Evolutionary conservation across 2,797 vertebrate genomes (phyloP).

Genomic region (Peromyscus eremicus): DNA sequence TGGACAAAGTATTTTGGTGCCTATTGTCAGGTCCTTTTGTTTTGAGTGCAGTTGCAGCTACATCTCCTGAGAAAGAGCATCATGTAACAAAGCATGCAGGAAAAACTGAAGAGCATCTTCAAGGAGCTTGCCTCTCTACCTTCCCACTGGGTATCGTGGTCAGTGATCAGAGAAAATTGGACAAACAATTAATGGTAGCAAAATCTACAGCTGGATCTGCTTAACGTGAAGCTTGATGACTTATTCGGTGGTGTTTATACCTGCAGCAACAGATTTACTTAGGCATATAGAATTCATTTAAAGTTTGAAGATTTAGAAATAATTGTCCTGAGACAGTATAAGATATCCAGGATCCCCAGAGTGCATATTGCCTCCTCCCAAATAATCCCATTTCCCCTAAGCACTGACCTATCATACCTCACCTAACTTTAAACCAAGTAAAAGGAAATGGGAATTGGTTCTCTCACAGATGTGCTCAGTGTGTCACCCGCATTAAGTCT

Average conservation of each 20-base stretch:
- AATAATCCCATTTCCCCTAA: not conserved
- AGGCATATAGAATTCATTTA: too few relatives aligned
- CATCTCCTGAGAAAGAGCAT: not conserved
- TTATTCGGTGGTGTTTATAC: not conserved
- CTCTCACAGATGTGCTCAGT: not conserved
- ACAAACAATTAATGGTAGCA: not conserved
- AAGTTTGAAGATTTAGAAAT: not conserved
- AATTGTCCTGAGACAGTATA: not conserved
- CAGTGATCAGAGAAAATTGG: not conserved
- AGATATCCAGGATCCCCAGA: not conserved
- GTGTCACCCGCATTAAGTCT: not conserved
- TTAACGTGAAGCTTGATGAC: not conserved
- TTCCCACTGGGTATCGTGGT: not conserved
- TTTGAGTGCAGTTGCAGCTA: too few relatives aligned
- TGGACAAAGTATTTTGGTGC: not conserved
- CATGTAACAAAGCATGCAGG: not conserved
- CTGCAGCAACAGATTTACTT: too few relatives aligned
- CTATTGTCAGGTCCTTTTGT: not conserved
- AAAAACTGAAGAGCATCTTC: not conserved
- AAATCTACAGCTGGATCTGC: not conserved
- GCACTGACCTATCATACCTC: not conserved
- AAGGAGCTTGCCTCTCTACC: rapidly evolving
- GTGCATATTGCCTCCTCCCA: too few relatives aligned
- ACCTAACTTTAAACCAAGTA: not conserved
- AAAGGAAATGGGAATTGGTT: not conserved